Evolutionary conservation across 2,797 vertebrate species (phyloP).

Genomic region (Pipistrellus kuhlii): DNA sequence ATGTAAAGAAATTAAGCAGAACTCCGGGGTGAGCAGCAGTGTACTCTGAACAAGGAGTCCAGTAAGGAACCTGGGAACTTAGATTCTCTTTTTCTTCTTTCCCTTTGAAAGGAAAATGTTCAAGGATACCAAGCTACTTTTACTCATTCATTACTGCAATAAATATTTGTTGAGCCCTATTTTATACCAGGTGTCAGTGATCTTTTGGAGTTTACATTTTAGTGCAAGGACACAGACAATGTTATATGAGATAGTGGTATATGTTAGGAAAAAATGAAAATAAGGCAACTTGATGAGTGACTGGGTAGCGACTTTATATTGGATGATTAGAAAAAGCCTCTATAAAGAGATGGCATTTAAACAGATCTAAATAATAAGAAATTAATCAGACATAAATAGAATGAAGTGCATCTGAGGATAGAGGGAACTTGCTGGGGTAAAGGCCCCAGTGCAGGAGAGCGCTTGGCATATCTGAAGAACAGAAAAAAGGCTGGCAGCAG

Average conservation of each 20-base stretch:
- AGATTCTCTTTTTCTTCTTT: not conserved
- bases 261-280: slow-evolving; percentile 52
- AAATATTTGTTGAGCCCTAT: not conserved
- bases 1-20: slow-evolving; percentile 20
- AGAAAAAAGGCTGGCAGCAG: slow-evolving; percentile 10
- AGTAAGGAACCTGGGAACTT: not conserved
- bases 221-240: slow-evolving; percentile 33
- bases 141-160: slow-evolving; percentile 8
- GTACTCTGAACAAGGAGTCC: not conserved
- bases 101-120: not conserved
- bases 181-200: not conserved
- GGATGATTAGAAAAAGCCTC: not conserved
- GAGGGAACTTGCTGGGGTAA: not conserved
- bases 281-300: slow-evolving; percentile 32
- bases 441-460: not conserved
- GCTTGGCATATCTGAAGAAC: not conserved
- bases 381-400: slow-evolving; percentile 1
- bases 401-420: slow-evolving; percentile 1
- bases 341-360: slow-evolving; percentile 47
- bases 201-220: not conserved
- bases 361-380: slow-evolving; percentile 33
- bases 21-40: not conserved
- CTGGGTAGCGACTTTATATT: not conserved
- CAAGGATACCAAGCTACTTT: not conserved
- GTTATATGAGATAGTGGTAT: not conserved